Evolutionary conservation across 2,888 invertebrate species (phyloP), one percentile per base, ranked within the genome.

Genomic region (Scelioninae gen. 2): DNA sequence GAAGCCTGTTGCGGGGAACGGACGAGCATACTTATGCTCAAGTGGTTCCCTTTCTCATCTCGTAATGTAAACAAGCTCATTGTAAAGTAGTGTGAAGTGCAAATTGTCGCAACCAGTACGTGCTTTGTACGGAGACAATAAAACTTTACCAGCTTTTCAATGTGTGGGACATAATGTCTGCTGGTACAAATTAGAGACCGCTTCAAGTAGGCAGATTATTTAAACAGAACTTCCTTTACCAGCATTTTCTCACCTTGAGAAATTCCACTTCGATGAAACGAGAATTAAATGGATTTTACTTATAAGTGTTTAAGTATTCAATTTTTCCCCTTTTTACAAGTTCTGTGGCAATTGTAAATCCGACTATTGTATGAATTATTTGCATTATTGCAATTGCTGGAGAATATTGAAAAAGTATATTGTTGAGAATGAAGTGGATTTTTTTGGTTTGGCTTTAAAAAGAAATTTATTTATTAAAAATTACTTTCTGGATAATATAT

Each of bases 111-210:
- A 18, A 67, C 57, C 48, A 57, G 48, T 67, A 57, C 48, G 65
- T 67, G 57, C 13, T 67, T 67, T 67, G 65, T 67, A n/a, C 65
- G 6, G 0, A 13, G 41, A 67, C 55, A 67, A 67, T 57, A 67
- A 67, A 48, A 48, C 22, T 67, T 57, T 48, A 57, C 18, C 35
- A 45, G 16, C 39, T 48, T 3, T 67, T 5, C 2, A 31, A 18
- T 31, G 41, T 33, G 22, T 16, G 10, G 0, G 37, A 13, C 35
- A 46, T 37, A 65, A 33, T 55, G 46, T 19, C 46, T 65, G 55
- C 65, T 67, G 57, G 65, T 67, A 57, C 39, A 67, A 67, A 67
- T 67, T 67, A 57, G 57, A 15, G 19, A 13, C 52, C 15, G 4
- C 1, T 43, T 52, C 41, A 63, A 52, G 45, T 63, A 63, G 33